A percentile compares a stretch with the other conserved stretches of the same genome.
phyloP scores from a whole-genome alignment of 2,113 vertebrate genomes.

The Daphoenositta chrysoptera region DNA sequence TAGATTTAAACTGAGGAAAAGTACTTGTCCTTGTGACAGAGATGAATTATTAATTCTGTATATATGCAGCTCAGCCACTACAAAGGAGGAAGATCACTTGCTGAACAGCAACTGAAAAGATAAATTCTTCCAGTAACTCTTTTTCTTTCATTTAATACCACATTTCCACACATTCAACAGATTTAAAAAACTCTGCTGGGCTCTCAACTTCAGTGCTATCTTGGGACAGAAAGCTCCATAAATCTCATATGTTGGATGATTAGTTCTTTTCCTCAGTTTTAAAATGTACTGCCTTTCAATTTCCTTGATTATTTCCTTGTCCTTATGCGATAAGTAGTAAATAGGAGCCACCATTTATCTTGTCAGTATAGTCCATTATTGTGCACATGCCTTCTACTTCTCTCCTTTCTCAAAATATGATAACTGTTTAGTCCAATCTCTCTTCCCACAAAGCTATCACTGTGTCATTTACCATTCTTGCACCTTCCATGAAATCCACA shows the following conservation, averaged over 20 bases:
- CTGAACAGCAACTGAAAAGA: not conserved
- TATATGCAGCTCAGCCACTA: not conserved
- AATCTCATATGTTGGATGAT: not conserved
- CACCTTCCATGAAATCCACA: not conserved
- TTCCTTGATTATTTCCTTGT: constrained; percentile 20
- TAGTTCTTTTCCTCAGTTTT: not conserved
- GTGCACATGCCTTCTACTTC: not conserved
- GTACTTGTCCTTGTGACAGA: not conserved
- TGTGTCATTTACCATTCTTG: not conserved
- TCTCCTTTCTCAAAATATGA: not conserved
- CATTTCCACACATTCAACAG: not conserved
- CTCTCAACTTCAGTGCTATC: not conserved
- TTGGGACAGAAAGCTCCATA: not conserved
- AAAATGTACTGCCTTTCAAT: constrained; percentile 8
- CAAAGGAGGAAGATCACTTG: not conserved
- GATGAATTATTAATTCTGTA: not conserved
- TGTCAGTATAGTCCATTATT: constrained; percentile 12
- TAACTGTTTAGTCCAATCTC: not conserved
- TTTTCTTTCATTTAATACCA: not conserved
- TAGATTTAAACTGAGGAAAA: not conserved
- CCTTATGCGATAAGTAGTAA: not conserved
- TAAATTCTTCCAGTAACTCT: not conserved
- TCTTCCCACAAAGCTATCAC: not conserved
- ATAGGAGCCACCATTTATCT: not conserved
- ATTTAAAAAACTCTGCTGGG: not conserved